Evolutionary conservation across 1,140 invertebrate species (phyloP).

Genomic region (Solenopsis fugax): DNA sequence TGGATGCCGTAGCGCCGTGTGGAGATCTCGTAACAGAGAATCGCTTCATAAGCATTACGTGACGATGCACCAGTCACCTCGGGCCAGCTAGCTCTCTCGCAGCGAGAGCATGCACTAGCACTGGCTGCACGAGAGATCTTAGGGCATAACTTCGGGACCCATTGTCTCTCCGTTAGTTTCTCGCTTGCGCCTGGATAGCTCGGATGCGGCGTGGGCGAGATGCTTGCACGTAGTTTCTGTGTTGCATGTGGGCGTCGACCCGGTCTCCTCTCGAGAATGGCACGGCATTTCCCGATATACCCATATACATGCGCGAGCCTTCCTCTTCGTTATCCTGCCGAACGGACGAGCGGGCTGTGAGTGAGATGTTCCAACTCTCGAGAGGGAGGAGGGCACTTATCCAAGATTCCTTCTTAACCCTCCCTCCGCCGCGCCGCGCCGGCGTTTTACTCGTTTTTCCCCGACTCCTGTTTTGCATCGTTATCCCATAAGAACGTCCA

Average conservation of each 20-base stretch:
- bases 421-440: not conserved
- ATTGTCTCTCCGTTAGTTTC: conserved; percentile 72
- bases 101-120: not conserved
- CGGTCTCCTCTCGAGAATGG: conserved; percentile 58
- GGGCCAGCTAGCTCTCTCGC: conserved; percentile 3
- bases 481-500: conserved; percentile 36
- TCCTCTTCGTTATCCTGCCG: conserved; percentile 42
- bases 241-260: conserved; percentile 61
- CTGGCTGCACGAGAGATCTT: conserved; percentile 64
- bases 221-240: conserved; percentile 23
- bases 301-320: not conserved
- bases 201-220: conserved; percentile 61
- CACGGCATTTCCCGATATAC: conserved; percentile 66
- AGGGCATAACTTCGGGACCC: conserved; percentile 78
- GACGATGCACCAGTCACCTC: conserved; percentile 54
- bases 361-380: conserved; percentile 41
- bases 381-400: conserved; percentile 31
- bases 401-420: conserved; percentile 26
- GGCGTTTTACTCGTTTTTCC: conserved; percentile 5
- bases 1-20: conserved; percentile 1
- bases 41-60: conserved; percentile 61
- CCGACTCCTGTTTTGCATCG: conserved; percentile 49
- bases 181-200: not conserved
- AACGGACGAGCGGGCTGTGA: conserved; percentile 20
- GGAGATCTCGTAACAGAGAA: conserved; percentile 52